Base-by-base conservation (phyloP, 1,140 invertebrate species). In the Xylocopa sonorina region DNA sequence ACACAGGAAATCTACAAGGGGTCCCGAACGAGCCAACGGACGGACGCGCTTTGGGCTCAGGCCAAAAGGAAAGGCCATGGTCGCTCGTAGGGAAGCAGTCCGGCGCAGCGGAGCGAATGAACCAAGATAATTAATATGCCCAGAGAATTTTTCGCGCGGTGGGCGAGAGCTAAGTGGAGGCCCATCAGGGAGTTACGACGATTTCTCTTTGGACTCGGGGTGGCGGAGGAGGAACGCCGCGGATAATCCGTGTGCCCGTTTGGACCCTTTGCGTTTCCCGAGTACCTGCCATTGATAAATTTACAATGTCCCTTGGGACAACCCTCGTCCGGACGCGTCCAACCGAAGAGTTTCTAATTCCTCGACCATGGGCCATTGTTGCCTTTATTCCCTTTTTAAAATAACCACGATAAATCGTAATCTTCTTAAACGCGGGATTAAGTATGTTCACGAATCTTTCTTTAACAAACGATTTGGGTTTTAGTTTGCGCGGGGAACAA, bases 201-300 rank as follows among this genome's bases (percentile, higher is more conserved):
- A 83, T 57, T 82, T 73, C 68, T 41, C 55, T 72, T 57, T 10
- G 73, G 73, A 43, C 76, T 50, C 27, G 41, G 14, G 34, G 48
- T 48, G 21, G 27, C 29, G 77, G 32, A 6, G 50, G 3, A n/a
- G 60, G 3, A n/a, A 53, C n/a, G 51, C 4, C 48, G n/a, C 14
- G 51, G 50, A 66, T 82, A 82, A 78, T 64, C 80, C 62, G 21
- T 46, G 50, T 41, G n/a, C 21, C 48, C 46, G 29, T 53, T n/a
- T 34, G 63, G 38, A 68, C 62, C 29, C 57, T 76, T 46, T 27
- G 29, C 14, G n/a, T 73, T 58, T 51, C 73, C 57, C 21, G 48
- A 69, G 53, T 46, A 58, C 1, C 32, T 16, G 53, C 43, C 64
- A 77, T 69, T 77, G 74, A 69, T 69, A 69, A 79, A 84, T 79